Conservation (phyloP, 2,113 vertebrate genomes). For the Melospiza georgiana region DNA sequence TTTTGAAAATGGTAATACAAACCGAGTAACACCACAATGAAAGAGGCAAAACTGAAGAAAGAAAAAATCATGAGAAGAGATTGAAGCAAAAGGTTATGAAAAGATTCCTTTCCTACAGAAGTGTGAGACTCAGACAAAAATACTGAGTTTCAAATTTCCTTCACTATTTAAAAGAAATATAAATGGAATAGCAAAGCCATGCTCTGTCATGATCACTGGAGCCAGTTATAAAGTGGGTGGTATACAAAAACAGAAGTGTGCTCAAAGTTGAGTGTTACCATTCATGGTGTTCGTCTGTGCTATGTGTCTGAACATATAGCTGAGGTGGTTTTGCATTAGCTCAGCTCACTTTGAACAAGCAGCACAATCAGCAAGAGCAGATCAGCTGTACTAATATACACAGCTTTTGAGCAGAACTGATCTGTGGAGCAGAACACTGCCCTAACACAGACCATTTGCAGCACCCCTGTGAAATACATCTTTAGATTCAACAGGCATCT, state of each 20-base stretch:
- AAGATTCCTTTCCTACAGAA: neutral
- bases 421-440: neutral
- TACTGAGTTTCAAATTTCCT: neutral
- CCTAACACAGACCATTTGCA: neutral
- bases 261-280: rapidly evolving
- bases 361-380: neutral
- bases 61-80: neutral
- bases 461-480: neutral
- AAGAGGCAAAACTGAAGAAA: neutral
- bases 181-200: neutral
- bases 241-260: neutral
- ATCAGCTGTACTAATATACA: neutral
- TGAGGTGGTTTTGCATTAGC: neutral
- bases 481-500: neutral
- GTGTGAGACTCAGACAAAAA: neutral
- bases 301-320: rapidly evolving
- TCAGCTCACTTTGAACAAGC: neutral
- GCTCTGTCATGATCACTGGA: neutral
- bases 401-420: neutral
- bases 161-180: neutral
- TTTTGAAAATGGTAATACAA: neutral
- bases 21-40: neutral
- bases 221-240: neutral
- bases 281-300: neutral
- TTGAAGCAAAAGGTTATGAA: neutral